Evolutionary conservation across 1,140 invertebrate genomes (phyloP).

Genomic region (Diorhabda elongata): DNA sequence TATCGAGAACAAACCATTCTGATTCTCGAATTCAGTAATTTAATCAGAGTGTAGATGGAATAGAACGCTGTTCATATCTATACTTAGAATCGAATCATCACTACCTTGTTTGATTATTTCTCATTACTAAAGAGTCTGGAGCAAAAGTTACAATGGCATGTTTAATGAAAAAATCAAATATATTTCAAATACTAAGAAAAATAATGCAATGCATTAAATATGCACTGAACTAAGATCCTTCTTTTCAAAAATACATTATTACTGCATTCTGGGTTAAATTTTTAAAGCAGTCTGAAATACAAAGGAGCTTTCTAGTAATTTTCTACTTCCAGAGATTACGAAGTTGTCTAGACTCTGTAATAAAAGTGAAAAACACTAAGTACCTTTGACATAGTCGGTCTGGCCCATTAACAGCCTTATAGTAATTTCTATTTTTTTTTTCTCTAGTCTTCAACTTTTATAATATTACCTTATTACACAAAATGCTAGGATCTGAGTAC

Average conservation of each 20-base stretch:
- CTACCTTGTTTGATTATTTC: no score
- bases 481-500: no score
- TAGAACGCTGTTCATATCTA: no score
- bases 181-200: no score
- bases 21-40: no score
- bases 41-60: no score
- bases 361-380: not conserved
- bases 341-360: not conserved
- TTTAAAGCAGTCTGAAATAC: not conserved
- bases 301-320: not conserved
- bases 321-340: not conserved
- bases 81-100: no score
- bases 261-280: not conserved
- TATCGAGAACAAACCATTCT: no score
- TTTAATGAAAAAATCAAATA: no score
- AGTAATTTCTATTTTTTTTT: not conserved
- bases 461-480: not conserved
- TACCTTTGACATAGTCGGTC: not conserved
- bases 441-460: not conserved
- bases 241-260: slow-evolving; percentile 3
- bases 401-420: not conserved
- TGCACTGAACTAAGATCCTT: not conserved
- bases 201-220: not conserved
- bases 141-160: no score
- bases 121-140: no score